phyloP scores from a whole-genome alignment of 2,113 vertebrate species.

The Lycocorax pyrrhopterus region DNA sequence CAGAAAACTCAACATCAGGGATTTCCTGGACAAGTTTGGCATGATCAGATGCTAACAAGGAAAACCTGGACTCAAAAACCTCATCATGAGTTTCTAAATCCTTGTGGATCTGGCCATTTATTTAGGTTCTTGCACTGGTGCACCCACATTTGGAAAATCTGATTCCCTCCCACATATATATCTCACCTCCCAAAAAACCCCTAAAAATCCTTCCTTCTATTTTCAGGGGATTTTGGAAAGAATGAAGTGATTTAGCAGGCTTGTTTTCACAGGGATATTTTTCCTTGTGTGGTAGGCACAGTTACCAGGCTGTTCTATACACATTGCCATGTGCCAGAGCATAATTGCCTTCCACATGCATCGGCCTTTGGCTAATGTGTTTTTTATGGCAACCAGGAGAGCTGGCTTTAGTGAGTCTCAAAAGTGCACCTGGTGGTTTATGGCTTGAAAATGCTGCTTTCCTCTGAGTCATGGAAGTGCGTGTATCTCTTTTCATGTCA shows the following conservation, averaged over 20 bases:
- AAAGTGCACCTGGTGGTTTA: slow-evolving; percentile 55
- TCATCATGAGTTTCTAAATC: neutral
- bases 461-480: neutral
- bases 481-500: neutral
- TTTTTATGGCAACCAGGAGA: slow-evolving; percentile 62
- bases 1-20: neutral
- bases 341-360: slow-evolving; percentile 48
- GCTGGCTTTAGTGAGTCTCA: slow-evolving; percentile 38
- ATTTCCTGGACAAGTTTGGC: neutral
- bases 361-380: slow-evolving; percentile 53
- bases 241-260: slow-evolving; percentile 27
- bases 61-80: neutral
- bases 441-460: neutral
- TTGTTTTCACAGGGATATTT: slow-evolving; percentile 56
- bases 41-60: neutral
- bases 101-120: neutral
- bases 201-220: neutral
- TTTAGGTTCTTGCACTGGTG: neutral
- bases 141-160: slow-evolving; percentile 13
- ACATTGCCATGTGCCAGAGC: slow-evolving; percentile 5
- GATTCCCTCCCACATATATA: neutral
- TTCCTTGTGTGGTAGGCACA: slow-evolving; percentile 44
- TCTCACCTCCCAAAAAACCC: neutral
- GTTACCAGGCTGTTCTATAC: slow-evolving; percentile 37
- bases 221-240: slow-evolving; percentile 23